phyloP scores from a whole-genome alignment of 1,140 invertebrate species.

The Camponotus vicinus region DNA sequence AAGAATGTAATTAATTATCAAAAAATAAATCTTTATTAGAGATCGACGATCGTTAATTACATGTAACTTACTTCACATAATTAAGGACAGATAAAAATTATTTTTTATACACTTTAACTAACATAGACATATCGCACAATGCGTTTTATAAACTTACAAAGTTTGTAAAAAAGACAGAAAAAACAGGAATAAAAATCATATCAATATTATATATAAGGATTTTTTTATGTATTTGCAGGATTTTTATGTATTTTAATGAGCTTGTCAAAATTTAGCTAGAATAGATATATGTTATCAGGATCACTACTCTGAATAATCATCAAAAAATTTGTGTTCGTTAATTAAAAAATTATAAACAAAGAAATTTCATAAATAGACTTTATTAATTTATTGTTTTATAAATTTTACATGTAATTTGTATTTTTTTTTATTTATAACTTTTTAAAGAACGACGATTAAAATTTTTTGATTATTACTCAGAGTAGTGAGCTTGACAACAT shows the following conservation, averaged over 20 bases:
- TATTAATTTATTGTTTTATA: too few relatives aligned
- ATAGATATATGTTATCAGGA: too few relatives aligned
- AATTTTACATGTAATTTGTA: too few relatives aligned
- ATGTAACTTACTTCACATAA: not conserved
- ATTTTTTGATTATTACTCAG: too few relatives aligned
- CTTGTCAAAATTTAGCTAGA: not conserved
- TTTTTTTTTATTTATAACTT: too few relatives aligned
- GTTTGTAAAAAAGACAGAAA: not conserved
- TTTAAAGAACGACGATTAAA: too few relatives aligned
- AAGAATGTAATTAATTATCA: constrained; percentile 6
- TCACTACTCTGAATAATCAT: too few relatives aligned
- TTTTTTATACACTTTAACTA: not conserved
- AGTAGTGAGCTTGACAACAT: too few relatives aligned
- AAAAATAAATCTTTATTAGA: not conserved
- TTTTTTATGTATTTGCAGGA: not conserved
- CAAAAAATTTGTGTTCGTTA: too few relatives aligned
- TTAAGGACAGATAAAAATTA: not conserved
- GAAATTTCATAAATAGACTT: too few relatives aligned
- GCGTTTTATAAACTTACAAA: constrained; percentile 1
- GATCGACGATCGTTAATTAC: not conserved
- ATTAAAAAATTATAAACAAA: too few relatives aligned
- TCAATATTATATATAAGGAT: not conserved
- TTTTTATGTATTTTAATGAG: not conserved
- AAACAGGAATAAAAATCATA: not conserved
- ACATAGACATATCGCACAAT: not conserved